phyloP scores from a whole-genome alignment of 2,113 vertebrate species.

The Gasterosteus nipponicus region DNA sequence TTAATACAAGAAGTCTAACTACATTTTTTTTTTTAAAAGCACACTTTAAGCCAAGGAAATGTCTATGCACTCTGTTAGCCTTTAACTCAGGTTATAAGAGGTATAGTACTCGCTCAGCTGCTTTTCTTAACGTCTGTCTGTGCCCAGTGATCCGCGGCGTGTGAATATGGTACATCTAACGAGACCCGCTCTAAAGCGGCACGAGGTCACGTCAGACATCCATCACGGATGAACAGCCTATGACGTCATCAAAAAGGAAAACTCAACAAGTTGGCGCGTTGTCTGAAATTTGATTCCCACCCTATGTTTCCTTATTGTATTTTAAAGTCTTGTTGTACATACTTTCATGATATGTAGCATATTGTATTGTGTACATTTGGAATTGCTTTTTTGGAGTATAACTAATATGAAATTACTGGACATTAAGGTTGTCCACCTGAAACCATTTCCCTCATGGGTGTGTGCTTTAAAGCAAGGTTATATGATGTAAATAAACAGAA shows the following conservation, averaged over 20 bases:
- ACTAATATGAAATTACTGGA: conserved; percentile 83
- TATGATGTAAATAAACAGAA: conserved; percentile 81
- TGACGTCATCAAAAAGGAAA: conserved; percentile 29
- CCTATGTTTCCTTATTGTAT: conserved; percentile 83
- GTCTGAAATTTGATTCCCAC: conserved; percentile 68
- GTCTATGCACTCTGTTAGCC: conserved; percentile 75
- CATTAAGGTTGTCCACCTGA: conserved; percentile 69
- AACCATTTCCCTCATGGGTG: conserved; percentile 69
- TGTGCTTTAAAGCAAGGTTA: conserved; percentile 77
- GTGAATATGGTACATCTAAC: conserved; percentile 72
- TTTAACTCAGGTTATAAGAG: conserved; percentile 42
- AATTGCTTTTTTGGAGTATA: conserved; percentile 84
- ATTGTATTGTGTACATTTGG: conserved; percentile 90
- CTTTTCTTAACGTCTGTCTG: conserved; percentile 43
- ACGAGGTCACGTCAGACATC: conserved; percentile 45
- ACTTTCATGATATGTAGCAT: conserved; percentile 90
- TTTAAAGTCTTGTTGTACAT: conserved; percentile 86
- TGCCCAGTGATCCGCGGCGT: conserved; percentile 49
- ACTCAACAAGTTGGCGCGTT: conserved; percentile 34
- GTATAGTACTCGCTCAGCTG: conserved; percentile 51
- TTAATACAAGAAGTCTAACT: conserved; percentile 35
- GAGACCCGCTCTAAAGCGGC: conserved; percentile 30
- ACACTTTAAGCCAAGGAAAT: conserved; percentile 70
- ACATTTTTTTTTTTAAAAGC: conserved; percentile 14
- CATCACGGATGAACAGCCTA: conserved; percentile 25